A percentile compares a stretch with the other conserved stretches of the same genome.
These are phyloP conservation scores for Axea sp. DNA, from an alignment of 2,888 invertebrate genomes.

Conservation along the genomic window DNA sequence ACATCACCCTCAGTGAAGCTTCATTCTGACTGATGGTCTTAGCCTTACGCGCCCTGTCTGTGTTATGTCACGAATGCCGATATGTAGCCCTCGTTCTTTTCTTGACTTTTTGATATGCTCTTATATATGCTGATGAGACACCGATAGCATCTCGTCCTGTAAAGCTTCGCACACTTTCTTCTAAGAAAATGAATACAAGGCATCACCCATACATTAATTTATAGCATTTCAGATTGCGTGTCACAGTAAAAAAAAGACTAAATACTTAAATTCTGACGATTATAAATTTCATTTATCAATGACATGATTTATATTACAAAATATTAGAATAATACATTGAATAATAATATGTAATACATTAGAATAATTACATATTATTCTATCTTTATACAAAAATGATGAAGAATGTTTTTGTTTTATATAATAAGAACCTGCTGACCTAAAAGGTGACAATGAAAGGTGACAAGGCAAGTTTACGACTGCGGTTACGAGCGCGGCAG, in stretches of 20 bases:
- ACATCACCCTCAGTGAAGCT: conserved; percentile 73
- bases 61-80: conserved; percentile 65
- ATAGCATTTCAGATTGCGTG: too few relatives aligned
- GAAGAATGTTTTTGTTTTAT: not conserved
- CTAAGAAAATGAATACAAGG: conserved; percentile 14
- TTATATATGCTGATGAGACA: conserved; percentile 76
- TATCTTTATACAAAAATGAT: too few relatives aligned
- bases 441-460: conserved; percentile 40
- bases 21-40: conserved; percentile 76
- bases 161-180: conserved; percentile 35
- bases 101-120: conserved; percentile 68
- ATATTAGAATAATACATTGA: too few relatives aligned
- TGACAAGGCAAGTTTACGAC: conserved; percentile 58
- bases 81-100: conserved; percentile 62
- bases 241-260: too few relatives aligned
- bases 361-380: too few relatives aligned
- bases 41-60: conserved; percentile 62
- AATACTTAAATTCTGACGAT: too few relatives aligned
- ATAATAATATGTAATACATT: too few relatives aligned
- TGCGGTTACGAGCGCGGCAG: conserved; percentile 55
- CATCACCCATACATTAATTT: not conserved
- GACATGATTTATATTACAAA: too few relatives aligned
- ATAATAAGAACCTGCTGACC: conserved; percentile 20
- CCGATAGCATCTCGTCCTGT: conserved; percentile 56
- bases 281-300: too few relatives aligned